Percentiles rank a stretch among this genome's conserved stretches.
phyloP scores from a whole-genome alignment of 35 echinoderm and acorn worm genomes.

The Patiria miniata region DNA sequence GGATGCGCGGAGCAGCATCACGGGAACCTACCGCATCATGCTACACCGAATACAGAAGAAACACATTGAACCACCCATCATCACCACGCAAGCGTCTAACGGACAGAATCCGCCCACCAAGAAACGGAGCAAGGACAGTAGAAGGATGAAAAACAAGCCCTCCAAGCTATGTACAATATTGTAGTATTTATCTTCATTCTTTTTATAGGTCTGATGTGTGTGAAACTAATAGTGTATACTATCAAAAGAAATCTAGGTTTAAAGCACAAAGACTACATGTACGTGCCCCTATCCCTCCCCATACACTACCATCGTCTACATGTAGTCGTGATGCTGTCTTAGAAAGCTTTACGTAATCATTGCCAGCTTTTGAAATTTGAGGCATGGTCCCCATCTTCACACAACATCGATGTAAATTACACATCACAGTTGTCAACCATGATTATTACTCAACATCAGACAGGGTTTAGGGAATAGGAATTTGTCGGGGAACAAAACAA shows the following conservation, averaged over 20 bases:
- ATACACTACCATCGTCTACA: too few species aligned
- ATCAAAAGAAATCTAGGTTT: background rate
- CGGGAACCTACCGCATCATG: constrained; percentile 89
- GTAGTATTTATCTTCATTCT: constrained; percentile 26
- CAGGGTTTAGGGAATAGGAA: too few species aligned
- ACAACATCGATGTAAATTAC: too few species aligned
- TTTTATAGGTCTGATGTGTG: constrained; percentile 19
- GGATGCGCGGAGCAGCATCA: constrained; percentile 94
- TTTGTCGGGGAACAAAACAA: too few species aligned
- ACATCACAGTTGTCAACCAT: too few species aligned
- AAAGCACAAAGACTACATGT: too few species aligned
- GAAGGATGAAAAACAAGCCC: constrained; percentile 80
- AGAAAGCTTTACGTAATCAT: too few species aligned
- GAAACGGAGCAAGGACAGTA: constrained; percentile 64
- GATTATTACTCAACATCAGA: too few species aligned
- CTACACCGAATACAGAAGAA: constrained; percentile 83
- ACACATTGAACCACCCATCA: constrained; percentile 64
- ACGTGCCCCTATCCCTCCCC: too few species aligned
- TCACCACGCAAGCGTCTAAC: constrained; percentile 39
- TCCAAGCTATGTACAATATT: constrained; percentile 85
- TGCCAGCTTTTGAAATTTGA: too few species aligned
- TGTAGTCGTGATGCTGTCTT: too few species aligned
- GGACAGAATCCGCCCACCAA: constrained; percentile 47
- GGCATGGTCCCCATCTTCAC: too few species aligned
- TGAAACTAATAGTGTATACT: background rate